These are phyloP conservation scores for Echinops telfairi DNA, from an alignment of 2,113 vertebrate species.

Conservation along the genomic window DNA sequence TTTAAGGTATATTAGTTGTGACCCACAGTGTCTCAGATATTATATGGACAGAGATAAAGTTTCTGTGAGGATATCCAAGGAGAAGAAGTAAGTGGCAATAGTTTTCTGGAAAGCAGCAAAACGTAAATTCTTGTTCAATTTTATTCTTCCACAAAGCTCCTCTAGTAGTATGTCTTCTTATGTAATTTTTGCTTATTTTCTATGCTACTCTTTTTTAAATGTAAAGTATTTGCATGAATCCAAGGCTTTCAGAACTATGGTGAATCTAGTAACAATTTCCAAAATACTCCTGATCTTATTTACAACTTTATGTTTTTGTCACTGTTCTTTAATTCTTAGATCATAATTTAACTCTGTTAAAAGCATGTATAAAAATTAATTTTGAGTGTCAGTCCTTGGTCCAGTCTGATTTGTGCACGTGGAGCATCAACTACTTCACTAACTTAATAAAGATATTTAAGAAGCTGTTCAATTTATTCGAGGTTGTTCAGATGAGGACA, in stretches of 20 bases:
- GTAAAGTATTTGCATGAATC: not conserved
- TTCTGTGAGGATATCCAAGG: not conserved
- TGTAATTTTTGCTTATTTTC: not conserved
- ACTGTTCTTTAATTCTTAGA: not conserved
- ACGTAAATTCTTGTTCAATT: not conserved
- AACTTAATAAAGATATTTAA: not conserved
- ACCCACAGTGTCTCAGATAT: not conserved
- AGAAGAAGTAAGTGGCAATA: not conserved
- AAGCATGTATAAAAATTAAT: not conserved
- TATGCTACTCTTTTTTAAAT: not conserved
- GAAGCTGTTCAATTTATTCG: no score
- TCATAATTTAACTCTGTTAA: not conserved
- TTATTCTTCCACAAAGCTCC: not conserved
- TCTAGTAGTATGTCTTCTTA: not conserved
- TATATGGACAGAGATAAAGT: fast-evolving
- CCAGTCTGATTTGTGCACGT: not conserved
- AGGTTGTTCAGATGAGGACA: no score
- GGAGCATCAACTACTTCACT: not conserved
- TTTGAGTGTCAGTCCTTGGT: not conserved
- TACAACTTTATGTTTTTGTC: not conserved
- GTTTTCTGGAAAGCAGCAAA: not conserved
- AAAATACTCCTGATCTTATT: not conserved
- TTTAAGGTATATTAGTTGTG: not conserved
- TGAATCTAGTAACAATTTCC: not conserved
- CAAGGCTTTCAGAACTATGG: not conserved